Conservation (phyloP, 1,140 invertebrate genomes). For the Psix sp. region DNA sequence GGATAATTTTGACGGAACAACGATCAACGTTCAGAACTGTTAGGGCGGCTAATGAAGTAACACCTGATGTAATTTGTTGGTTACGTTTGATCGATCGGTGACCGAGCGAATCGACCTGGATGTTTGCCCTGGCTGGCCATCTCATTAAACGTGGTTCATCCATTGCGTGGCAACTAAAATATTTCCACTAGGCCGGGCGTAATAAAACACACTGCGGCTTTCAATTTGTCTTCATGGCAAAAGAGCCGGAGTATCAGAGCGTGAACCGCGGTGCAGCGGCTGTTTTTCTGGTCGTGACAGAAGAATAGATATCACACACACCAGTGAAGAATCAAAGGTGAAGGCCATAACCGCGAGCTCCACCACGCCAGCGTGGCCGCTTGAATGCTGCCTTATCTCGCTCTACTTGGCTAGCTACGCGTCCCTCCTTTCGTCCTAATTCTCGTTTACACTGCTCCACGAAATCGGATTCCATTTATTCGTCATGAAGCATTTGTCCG, state of each 20-base stretch:
- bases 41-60: too few species aligned
- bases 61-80: too few species aligned
- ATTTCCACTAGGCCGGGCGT: background rate
- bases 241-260: too few species aligned
- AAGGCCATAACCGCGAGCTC: slow-evolving; percentile 16
- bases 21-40: too few species aligned
- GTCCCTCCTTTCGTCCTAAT: slow-evolving; percentile 64
- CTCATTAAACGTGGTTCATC: background rate
- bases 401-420: slow-evolving; percentile 59
- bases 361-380: slow-evolving; percentile 16
- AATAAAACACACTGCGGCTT: background rate
- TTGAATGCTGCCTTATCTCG: slow-evolving; percentile 63
- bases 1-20: too few species aligned
- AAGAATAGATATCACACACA: slow-evolving; percentile 47
- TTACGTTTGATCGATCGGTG: too few species aligned
- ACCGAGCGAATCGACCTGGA: too few species aligned
- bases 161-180: background rate
- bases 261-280: slow-evolving; percentile 1
- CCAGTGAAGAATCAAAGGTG: slow-evolving; percentile 52
- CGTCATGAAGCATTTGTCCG: slow-evolving; percentile 62
- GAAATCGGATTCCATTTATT: slow-evolving; percentile 66
- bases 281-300: slow-evolving; percentile 33
- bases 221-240: too few species aligned
- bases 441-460: slow-evolving; percentile 61
- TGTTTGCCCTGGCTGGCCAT: too few species aligned